phyloP scores from a whole-genome alignment of 1,140 invertebrate genomes.

The Probaryconus sp. region DNA sequence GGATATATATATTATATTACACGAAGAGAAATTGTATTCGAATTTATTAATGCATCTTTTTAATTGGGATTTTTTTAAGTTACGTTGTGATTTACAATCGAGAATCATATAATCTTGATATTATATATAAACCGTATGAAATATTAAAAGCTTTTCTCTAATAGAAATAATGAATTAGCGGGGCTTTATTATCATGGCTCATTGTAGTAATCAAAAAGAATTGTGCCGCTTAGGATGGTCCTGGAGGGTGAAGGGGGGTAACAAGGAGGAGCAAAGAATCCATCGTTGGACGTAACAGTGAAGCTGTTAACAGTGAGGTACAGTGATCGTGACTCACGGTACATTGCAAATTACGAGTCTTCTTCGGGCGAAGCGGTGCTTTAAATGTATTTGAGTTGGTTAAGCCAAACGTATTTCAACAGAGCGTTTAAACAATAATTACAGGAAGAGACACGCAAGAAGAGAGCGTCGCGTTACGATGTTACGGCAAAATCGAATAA shows the following conservation, averaged over 20 bases:
- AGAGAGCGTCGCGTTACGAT: constrained; percentile 63
- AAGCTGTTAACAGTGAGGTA: constrained; percentile 55
- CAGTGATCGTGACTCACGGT: constrained; percentile 54
- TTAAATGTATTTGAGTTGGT: constrained; percentile 58
- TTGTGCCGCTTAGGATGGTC: constrained; percentile 17
- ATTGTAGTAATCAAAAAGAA: constrained; percentile 36
- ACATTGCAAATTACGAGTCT: constrained; percentile 52
- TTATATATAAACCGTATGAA: background rate
- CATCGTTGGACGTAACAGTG: constrained; percentile 42
- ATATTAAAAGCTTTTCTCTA: background rate
- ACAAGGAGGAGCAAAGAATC: constrained; percentile 22
- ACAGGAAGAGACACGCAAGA: constrained; percentile 68
- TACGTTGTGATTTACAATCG: no score
- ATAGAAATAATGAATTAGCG: background rate
- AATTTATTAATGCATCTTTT: no score
- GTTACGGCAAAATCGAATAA: constrained; percentile 28
- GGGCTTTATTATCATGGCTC: constrained; percentile 20
- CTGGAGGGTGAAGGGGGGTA: background rate
- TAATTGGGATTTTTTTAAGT: no score
- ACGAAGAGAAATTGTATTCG: no score
- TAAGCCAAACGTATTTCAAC: constrained; percentile 61
- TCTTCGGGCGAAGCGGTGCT: constrained; percentile 39
- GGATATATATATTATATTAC: no score
- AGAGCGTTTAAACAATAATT: constrained; percentile 66
- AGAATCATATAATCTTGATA: no score